These are phyloP conservation scores for Ornithoptera priamus DNA, from an alignment of 2,888 invertebrate genomes.

Conservation along the genomic window DNA sequence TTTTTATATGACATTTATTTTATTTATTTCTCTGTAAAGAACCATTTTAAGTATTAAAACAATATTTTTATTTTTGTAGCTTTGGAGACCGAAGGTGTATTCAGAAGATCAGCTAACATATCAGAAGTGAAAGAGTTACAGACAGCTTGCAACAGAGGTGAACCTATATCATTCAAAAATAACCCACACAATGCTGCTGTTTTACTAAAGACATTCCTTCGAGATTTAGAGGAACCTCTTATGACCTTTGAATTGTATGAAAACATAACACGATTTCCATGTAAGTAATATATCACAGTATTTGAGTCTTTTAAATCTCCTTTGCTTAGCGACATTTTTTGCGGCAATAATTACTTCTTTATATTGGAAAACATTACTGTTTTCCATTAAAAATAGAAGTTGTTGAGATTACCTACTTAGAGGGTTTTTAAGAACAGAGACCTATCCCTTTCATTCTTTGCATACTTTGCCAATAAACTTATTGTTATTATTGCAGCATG, in stretches of 20 bases:
- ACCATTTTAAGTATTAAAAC: no score
- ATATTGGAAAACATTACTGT: no score
- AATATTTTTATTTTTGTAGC: conserved; percentile 71
- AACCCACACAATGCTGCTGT: conserved; percentile 97
- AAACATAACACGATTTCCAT: conserved; percentile 93
- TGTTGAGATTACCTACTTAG: no score
- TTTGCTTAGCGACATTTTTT: no score
- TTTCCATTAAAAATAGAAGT: no score
- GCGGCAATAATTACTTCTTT: no score
- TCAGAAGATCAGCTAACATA: conserved; percentile 94
- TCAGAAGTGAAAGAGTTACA: conserved; percentile 91
- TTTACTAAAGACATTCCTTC: conserved; percentile 94
- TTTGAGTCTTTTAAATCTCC: not conserved
- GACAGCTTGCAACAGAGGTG: conserved; percentile 91
- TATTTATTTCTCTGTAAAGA: no score
- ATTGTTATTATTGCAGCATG: conserved; percentile 79
- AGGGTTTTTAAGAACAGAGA: no score
- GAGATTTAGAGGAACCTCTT: conserved; percentile 95
- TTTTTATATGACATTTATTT: no score
- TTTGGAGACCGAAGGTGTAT: conserved; percentile 96
- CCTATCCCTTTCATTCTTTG: no score
- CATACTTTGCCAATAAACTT: no score
- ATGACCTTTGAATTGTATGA: conserved; percentile 96
- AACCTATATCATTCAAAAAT: conserved; percentile 86
- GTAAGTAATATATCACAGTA: conserved; percentile 76